Base-by-base conservation (phyloP, 2,113 vertebrate genomes). In the Procapra przewalskii region DNA sequence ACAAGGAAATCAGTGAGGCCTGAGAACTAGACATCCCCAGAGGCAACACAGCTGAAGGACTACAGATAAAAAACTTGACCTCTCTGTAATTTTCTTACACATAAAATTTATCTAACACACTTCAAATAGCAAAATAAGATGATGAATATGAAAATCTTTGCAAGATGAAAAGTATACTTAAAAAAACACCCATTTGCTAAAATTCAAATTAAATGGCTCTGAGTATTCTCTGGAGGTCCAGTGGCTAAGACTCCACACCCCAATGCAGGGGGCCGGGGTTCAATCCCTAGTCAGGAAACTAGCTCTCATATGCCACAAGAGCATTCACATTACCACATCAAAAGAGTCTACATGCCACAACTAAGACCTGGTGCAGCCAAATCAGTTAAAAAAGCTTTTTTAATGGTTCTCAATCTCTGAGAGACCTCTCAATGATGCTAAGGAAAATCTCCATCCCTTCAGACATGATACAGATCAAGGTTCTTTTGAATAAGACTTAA, bases 1-100 rank as follows among this genome's bases (percentile, higher is more conserved):
- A 64, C 55, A 81, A 95, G 62, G 59, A 90, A 82, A 93, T 93
- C 90, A 86, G 57, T 43, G 71, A 95, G 81, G 43, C 45, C 80
- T 52, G 67, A 45, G 12, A 81, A 87, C 13, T 19, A 31, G 43
- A 64, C 17, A 60, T 7, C 43, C 55, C 43, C 57, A 92, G 16
- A 83, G 64, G 48, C 45, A 57, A 92, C 14, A 88, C 19, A 64
- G 25, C 40, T 75, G 43, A 86, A 57, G 16, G n/a, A 31, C 52
- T 79, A 52, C 40, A 90, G 33, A 71, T 36, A 82, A 75, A 29
- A 23, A 71, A 94, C 5, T 36, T 48, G 25, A 75, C 31, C 82
- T 79, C 45, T 86, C 40, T 54, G 33, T 81, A 81, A 71, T 71
- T 59, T 91, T 75, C 43, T 94, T 23, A 75, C 21, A 59, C 59